A percentile compares a stretch with the other conserved stretches of the same genome.
Conservation (phyloP, 2,797 vertebrate species). For the Pipistrellus nathusii region DNA sequence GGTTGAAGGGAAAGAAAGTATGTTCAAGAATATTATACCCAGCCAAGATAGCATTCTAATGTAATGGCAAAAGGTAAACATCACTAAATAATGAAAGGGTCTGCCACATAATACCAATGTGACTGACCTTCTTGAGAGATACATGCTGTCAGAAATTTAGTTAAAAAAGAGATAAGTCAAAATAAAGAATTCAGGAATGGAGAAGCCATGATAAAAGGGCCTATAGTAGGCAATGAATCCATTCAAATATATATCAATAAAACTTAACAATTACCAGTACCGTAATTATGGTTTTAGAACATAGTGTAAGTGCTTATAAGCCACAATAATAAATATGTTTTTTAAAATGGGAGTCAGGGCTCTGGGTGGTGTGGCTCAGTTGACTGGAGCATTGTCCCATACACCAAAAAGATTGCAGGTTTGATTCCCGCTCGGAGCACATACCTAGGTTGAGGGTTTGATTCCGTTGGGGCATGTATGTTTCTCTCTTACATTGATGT, state of each 20-base stretch:
- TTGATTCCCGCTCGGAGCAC: background rate
- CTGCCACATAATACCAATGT: background rate
- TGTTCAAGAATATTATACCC: background rate
- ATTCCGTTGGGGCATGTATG: background rate
- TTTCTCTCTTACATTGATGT: background rate
- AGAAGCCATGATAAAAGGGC: background rate
- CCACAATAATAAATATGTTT: background rate
- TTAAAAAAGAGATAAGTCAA: conserved; percentile 9
- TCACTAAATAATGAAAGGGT: conserved; percentile 1
- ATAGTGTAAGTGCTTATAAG: background rate
- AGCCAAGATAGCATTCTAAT: background rate
- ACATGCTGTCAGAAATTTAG: conserved; percentile 16
- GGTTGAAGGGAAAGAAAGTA: conserved; percentile 1
- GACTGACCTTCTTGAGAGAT: background rate
- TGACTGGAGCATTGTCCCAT: background rate
- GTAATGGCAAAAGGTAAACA: background rate
- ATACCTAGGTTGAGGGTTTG: too few species aligned
- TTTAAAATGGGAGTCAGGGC: background rate
- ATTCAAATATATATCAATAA: conserved; percentile 1
- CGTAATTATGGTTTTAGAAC: background rate
- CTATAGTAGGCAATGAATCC: background rate
- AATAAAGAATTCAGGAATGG: conserved; percentile 43
- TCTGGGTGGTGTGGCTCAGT: background rate
- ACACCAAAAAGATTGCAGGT: background rate
- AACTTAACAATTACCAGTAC: background rate